These are phyloP conservation scores for Lysiphlebus fabarum DNA, from an alignment of 1,140 invertebrate species.

Conservation along the genomic window DNA sequence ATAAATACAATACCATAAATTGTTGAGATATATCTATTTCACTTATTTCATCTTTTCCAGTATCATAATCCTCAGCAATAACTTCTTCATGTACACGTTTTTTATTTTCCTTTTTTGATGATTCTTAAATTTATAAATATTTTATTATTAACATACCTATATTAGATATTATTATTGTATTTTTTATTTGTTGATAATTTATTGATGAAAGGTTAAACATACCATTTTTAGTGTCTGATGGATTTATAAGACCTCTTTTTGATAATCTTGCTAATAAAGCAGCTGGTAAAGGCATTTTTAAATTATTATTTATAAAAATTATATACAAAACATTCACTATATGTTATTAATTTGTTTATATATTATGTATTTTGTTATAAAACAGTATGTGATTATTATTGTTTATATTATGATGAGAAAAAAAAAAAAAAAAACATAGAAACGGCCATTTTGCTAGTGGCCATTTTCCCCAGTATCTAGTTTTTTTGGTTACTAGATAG, in stretches of 20 bases:
- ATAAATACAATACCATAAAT: slow-evolving; percentile 43
- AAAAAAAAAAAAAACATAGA: too few relatives aligned
- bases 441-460: too few relatives aligned
- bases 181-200: slow-evolving; percentile 15
- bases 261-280: slow-evolving; percentile 80
- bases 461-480: too few relatives aligned
- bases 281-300: slow-evolving; percentile 81
- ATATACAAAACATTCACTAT: too few relatives aligned
- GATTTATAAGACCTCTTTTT: slow-evolving; percentile 74
- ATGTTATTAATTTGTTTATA: too few relatives aligned
- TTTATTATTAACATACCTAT: not conserved
- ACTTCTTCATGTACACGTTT: slow-evolving; percentile 72
- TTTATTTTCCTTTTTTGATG: slow-evolving; percentile 48
- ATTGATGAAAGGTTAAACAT: slow-evolving; percentile 27
- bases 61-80: slow-evolving; percentile 85
- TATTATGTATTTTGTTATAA: too few relatives aligned
- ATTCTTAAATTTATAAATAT: slow-evolving; percentile 28
- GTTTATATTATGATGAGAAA: too few relatives aligned
- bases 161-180: slow-evolving; percentile 1
- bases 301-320: too few relatives aligned
- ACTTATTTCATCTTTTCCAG: slow-evolving; percentile 47
- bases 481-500: too few relatives aligned
- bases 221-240: slow-evolving; percentile 51
- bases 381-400: too few relatives aligned
- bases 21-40: slow-evolving; percentile 50